Evolutionary conservation across 2,888 invertebrate species (phyloP), one percentile per base, ranked within the genome.

Genomic region (Agapostemon virescens): DNA sequence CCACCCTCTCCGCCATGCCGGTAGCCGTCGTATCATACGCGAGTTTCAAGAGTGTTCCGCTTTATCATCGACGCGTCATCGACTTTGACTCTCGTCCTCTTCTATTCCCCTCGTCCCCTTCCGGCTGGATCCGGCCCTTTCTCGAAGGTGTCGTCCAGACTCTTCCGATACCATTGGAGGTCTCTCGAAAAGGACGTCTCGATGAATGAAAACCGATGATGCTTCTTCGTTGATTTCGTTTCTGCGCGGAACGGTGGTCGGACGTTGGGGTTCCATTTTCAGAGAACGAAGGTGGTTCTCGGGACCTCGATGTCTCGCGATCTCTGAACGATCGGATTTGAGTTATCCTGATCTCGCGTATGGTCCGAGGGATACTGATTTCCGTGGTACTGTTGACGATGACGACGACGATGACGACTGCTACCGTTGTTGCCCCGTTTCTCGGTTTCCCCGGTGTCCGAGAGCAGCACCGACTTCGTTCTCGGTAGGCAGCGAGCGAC

Each of bases 1-100:
- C 85, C 81, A 82, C 83, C 81, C 87, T 84, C 77, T 84, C 77
- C 63, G 79, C 15, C 61, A 52, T 64, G 74, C 74, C 63, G 77
- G 45, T 64, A 72, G 74, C 74, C 69, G 52, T 61, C 66, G 52
- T 66, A 72, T 26, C 69, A 17, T 61, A 20, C 20, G 33, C 9
- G 33, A 55, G 17, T 55, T 55, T 55, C 55, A 17, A 55, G 15
- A 26, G 26, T 55, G 55, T 55, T 55, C 55, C 26, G 26, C 55
- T 15, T 55, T 55, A 55, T 55, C 55, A 26, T 55, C 26, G 15
- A 26, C 23, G 15, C 55, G 55, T 55, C 49, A n/a, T 52, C 55
- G 55, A 15, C 26, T 26, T 55, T 26, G 55, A 26, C 55, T 55
- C 26, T 30, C 15, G 6, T 0, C 26, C 15, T 30, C 17, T 26